These are phyloP conservation scores for Myotis vivesi DNA, from an alignment of 2,797 vertebrate species.

Conservation along the genomic window DNA sequence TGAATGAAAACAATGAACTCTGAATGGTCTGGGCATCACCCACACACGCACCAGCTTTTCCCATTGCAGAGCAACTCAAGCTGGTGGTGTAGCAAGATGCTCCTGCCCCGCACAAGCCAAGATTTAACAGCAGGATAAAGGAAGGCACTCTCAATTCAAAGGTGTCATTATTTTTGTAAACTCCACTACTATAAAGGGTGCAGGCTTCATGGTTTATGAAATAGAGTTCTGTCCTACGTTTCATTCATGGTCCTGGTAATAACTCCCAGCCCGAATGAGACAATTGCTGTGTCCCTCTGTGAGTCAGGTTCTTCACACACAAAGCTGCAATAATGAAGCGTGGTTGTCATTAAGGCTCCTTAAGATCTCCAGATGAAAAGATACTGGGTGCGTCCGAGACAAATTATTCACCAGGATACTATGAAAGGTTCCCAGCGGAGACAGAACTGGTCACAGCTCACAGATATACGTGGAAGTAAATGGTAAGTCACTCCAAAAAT, in stretches of 20 bases:
- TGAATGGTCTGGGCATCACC: neutral
- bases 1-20: neutral
- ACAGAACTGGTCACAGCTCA: neutral
- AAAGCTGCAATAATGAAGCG: constrained; percentile 73
- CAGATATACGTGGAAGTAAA: neutral
- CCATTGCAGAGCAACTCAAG: neutral
- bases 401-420: constrained; percentile 7
- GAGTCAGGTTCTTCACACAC: constrained; percentile 67
- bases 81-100: neutral
- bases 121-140: constrained; percentile 61
- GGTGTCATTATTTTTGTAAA: constrained; percentile 69
- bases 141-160: constrained; percentile 35
- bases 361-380: constrained; percentile 77
- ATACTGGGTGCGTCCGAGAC: neutral
- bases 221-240: constrained; percentile 41
- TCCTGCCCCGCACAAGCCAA: neutral
- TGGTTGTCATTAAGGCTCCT: constrained; percentile 71
- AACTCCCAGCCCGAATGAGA: constrained; percentile 51
- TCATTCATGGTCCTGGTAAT: constrained; percentile 54
- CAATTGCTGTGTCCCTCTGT: constrained; percentile 51
- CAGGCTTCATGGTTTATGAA: constrained; percentile 59
- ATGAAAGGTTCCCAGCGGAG: constrained; percentile 8
- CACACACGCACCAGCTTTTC: neutral
- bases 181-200: constrained; percentile 51
- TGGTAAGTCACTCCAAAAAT: neutral